Evolutionary conservation across 2,797 vertebrate species (phyloP).

Genomic region (Pipistrellus pipistrellus): DNA sequence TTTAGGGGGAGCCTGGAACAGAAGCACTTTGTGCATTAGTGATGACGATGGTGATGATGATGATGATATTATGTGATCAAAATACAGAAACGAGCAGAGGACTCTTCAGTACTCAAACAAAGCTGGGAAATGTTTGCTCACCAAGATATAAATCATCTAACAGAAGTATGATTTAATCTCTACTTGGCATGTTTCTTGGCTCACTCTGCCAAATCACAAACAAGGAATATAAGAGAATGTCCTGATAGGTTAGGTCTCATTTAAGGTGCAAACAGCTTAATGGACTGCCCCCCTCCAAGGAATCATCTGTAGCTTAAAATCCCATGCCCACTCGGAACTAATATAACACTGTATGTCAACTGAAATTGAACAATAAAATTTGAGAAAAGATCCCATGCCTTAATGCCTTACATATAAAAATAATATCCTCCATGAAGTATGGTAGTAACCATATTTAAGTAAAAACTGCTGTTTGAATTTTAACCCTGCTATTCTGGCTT

Average conservation of each 20-base stretch:
- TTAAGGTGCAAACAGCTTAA: neutral
- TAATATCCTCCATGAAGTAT: neutral
- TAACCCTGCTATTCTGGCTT: too few species aligned
- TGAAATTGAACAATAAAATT: neutral
- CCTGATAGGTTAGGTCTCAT: neutral
- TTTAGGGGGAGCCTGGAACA: conserved; percentile 63
- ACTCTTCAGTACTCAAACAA: neutral
- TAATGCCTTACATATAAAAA: neutral
- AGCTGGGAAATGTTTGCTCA: conserved; percentile 72
- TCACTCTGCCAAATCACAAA: conserved; percentile 2
- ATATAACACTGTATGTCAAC: neutral
- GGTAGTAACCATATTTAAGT: too few species aligned
- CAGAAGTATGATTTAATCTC: neutral
- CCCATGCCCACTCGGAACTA: neutral
- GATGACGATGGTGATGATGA: neutral
- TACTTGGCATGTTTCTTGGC: conserved; percentile 49
- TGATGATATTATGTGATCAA: neutral
- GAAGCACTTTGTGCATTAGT: neutral
- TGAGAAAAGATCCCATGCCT: neutral
- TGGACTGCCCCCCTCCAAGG: neutral
- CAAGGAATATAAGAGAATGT: neutral
- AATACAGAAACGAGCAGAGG: neutral
- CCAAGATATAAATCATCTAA: conserved; percentile 46
- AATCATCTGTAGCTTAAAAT: neutral
- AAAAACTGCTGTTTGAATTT: too few species aligned